phyloP scores from a whole-genome alignment of 2,797 vertebrate genomes.

The Simalia tracyae region DNA sequence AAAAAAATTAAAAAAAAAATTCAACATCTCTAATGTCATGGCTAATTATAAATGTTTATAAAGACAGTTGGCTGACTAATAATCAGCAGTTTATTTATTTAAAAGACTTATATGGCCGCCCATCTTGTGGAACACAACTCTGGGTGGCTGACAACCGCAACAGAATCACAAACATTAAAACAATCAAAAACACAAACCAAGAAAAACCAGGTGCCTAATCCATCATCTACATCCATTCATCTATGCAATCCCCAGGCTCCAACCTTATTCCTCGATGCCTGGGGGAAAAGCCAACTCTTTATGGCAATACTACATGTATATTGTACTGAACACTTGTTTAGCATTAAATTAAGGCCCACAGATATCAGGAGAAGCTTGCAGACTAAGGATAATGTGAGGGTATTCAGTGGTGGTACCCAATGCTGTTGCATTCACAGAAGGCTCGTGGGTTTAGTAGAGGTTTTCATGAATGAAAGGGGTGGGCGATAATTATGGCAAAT shows the following conservation, averaged over 20 bases:
- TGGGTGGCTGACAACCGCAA: no score
- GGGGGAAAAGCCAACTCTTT: no score
- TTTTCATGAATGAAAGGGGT: not conserved
- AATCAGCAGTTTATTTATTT: no score
- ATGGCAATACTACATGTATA: slow-evolving; percentile 1
- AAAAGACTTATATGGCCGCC: no score
- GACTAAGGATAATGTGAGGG: not conserved
- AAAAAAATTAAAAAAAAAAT: not conserved
- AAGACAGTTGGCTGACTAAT: no score
- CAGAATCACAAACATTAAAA: no score
- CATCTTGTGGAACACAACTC: no score
- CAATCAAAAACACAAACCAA: no score
- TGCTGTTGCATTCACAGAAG: not conserved
- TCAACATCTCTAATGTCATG: not conserved
- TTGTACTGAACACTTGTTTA: not conserved
- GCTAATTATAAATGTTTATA: not conserved
- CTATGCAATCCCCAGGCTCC: no score
- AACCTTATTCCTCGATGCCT: no score
- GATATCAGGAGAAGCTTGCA: not conserved
- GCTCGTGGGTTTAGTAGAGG: not conserved
- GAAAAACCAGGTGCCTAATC: no score
- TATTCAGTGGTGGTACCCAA: not conserved
- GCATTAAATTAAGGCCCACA: not conserved
- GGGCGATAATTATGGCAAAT: not conserved
- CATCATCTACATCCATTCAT: no score